phyloP scores from a whole-genome alignment of 2,888 invertebrate genomes.

The Drosophila stalkeri region DNA sequence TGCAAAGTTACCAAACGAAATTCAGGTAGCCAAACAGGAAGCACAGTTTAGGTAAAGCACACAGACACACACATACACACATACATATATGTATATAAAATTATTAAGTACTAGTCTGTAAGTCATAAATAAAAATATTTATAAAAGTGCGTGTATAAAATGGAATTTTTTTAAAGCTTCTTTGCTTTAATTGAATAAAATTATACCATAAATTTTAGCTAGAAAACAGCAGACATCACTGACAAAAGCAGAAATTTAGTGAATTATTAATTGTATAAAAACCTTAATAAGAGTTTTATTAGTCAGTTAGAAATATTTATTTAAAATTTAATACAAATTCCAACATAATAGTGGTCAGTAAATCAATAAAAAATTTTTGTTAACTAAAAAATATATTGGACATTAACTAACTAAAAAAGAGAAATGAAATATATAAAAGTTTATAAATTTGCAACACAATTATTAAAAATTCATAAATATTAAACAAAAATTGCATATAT shows the following conservation, averaged over 20 bases:
- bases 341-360: too few species aligned
- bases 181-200: not conserved
- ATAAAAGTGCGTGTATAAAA: not conserved
- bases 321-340: too few species aligned
- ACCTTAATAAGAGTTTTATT: not conserved
- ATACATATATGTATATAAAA: not conserved
- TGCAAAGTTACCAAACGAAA: slow-evolving; percentile 5
- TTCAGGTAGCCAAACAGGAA: not conserved
- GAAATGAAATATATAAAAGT: too few species aligned
- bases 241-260: not conserved
- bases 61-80: not conserved
- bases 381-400: too few species aligned
- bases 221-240: not conserved
- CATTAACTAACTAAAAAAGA: too few species aligned
- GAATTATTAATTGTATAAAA: not conserved
- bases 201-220: not conserved
- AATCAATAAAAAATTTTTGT: too few species aligned
- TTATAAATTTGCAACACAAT: too few species aligned
- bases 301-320: too few species aligned
- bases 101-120: not conserved
- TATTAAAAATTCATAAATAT: too few species aligned
- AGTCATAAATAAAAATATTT: not conserved
- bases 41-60: not conserved
- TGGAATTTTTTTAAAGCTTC: not conserved
- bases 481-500: too few species aligned